phyloP scores from a whole-genome alignment of 64 coral and sea anemone genomes.

The Dendrophyllia cribrosa region DNA sequence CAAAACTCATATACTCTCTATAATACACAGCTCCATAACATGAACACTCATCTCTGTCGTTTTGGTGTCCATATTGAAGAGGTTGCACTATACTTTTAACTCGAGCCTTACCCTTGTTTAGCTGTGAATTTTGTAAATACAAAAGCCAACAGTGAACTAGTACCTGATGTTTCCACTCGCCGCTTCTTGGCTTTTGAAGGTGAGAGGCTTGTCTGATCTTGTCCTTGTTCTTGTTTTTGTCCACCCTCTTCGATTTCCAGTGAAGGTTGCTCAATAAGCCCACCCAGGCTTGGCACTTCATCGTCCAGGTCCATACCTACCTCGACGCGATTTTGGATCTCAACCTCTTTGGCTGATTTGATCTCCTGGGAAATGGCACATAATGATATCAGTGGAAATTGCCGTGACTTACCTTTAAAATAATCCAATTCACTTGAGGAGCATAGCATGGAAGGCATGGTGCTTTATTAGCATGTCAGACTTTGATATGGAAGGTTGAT shows the following conservation, averaged over 20 bases:
- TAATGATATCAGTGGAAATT: slow-evolving; percentile 13
- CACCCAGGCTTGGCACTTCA: slow-evolving; percentile 54
- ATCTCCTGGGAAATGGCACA: slow-evolving; percentile 79
- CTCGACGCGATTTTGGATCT: slow-evolving; percentile 82
- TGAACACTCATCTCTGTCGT: no score
- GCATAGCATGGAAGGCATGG: neutral
- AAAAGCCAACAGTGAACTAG: neutral
- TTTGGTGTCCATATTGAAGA: no score
- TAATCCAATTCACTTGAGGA: neutral
- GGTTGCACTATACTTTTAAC: no score
- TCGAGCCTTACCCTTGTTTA: neutral
- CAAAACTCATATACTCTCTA: no score
- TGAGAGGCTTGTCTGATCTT: neutral
- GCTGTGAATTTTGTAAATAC: neutral
- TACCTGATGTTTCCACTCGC: slow-evolving; percentile 27
- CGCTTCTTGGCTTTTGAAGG: slow-evolving; percentile 44
- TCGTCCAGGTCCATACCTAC: slow-evolving; percentile 99
- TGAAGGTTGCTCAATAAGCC: slow-evolving; percentile 49
- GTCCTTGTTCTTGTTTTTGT: slow-evolving; percentile 4
- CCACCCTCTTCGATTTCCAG: neutral
- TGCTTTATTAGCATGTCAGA: neutral
- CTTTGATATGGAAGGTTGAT: neutral
- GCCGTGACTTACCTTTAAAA: slow-evolving; percentile 7
- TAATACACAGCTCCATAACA: no score
- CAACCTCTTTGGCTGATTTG: slow-evolving; percentile 81